A percentile compares a stretch with the other conserved stretches of the same genome.
Conservation (phyloP, 2,797 vertebrate species). For the Chelon labrosus region DNA sequence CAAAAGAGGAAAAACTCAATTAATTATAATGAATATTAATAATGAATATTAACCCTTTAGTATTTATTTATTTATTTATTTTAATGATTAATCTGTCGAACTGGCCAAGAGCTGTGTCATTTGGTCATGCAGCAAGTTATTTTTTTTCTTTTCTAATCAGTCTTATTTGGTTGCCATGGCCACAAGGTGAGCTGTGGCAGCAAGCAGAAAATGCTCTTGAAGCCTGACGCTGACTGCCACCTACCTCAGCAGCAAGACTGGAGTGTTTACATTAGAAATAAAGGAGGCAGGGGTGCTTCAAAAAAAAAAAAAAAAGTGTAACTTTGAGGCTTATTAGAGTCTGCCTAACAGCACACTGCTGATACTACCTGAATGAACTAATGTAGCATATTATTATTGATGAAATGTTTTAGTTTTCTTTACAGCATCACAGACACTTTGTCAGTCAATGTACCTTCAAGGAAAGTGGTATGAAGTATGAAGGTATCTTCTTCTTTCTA, state of each 20-base stretch:
- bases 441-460: background rate
- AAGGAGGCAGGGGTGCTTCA: background rate
- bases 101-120: no score
- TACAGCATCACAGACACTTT: background rate
- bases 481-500: background rate
- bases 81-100: no score
- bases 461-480: background rate
- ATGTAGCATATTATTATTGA: background rate
- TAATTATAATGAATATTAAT: no score
- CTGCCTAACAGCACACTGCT: constrained; percentile 10
- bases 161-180: background rate
- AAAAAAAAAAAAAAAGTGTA: no score
- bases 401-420: background rate
- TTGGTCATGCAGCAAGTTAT: no score
- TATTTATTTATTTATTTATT: no score
- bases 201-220: constrained; percentile 1
- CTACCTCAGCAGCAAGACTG: background rate
- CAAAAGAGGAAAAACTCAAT: no score
- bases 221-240: background rate
- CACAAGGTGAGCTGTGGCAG: background rate
- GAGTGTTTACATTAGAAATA: background rate
- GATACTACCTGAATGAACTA: constrained; percentile 5
- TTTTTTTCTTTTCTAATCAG: no score
- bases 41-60: no score
- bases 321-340: constrained; percentile 15